phyloP scores from a whole-genome alignment of 2,113 vertebrate genomes.

The Narcine bancroftii region DNA sequence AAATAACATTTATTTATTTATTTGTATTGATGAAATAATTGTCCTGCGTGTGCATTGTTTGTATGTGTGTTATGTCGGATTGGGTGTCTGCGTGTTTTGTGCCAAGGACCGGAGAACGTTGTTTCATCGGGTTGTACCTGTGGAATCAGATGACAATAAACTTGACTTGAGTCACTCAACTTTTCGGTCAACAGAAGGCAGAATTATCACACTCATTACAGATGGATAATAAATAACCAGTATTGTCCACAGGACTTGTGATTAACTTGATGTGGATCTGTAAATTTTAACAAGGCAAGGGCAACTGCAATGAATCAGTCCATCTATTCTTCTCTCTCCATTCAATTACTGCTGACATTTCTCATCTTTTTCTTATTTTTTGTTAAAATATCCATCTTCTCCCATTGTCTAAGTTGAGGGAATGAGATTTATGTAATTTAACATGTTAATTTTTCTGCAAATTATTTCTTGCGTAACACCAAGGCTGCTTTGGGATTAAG shows the following conservation, averaged over 20 bases:
- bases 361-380: background rate
- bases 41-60: too few species aligned
- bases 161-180: too few species aligned
- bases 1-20: too few species aligned
- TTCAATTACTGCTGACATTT: background rate
- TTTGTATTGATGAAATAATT: too few species aligned
- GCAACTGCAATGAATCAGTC: background rate
- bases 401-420: background rate
- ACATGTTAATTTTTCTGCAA: background rate
- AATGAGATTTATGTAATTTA: background rate
- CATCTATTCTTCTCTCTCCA: background rate
- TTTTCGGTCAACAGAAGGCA: background rate
- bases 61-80: too few species aligned
- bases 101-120: too few species aligned
- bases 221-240: constrained; percentile 2
- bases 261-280: background rate
- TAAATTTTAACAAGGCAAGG: background rate
- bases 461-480: background rate
- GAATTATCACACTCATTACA: background rate
- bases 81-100: too few species aligned
- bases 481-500: too few species aligned
- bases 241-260: background rate
- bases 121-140: too few species aligned
- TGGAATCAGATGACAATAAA: too few species aligned
- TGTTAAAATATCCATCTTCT: background rate